phyloP scores from a whole-genome alignment of 2,888 invertebrate genomes.

The Charanyca ferruginea region DNA sequence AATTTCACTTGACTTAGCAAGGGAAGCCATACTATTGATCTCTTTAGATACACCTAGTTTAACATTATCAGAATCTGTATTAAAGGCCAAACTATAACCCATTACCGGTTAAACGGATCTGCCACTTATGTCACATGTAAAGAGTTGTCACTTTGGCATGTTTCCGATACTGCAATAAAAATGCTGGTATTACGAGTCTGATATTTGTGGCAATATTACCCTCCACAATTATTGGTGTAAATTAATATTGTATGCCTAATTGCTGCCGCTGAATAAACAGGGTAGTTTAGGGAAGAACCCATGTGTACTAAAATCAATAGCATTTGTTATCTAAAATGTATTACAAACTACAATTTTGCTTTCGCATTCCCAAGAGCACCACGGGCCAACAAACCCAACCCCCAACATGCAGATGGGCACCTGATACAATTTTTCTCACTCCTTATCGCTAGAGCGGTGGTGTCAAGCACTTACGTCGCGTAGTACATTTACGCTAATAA shows the following conservation, averaged over 20 bases:
- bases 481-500: conserved; percentile 49
- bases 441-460: conserved; percentile 17
- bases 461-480: conserved; percentile 37
- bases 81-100: conserved; percentile 35
- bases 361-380: conserved; percentile 23
- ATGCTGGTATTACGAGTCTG: background rate
- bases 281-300: conserved; percentile 9
- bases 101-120: conserved; percentile 22
- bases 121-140: conserved; percentile 12
- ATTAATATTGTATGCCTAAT: background rate
- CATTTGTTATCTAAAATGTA: background rate
- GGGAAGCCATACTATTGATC: conserved; percentile 42
- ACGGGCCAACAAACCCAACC: background rate
- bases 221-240: background rate
- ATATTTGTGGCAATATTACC: conserved; percentile 1
- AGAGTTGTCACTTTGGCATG: conserved; percentile 13
- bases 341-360: conserved; percentile 8
- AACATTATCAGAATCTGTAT: conserved; percentile 35
- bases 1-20: conserved; percentile 23
- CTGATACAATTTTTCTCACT: conserved; percentile 35
- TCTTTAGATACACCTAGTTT: conserved; percentile 18
- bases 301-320: conserved; percentile 20
- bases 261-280: too few species aligned
- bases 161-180: background rate
- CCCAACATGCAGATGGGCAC: conserved; percentile 4